These are phyloP conservation scores for Paratilapia polleni DNA, from an alignment of 2,113 vertebrate genomes.

Conservation along the genomic window DNA sequence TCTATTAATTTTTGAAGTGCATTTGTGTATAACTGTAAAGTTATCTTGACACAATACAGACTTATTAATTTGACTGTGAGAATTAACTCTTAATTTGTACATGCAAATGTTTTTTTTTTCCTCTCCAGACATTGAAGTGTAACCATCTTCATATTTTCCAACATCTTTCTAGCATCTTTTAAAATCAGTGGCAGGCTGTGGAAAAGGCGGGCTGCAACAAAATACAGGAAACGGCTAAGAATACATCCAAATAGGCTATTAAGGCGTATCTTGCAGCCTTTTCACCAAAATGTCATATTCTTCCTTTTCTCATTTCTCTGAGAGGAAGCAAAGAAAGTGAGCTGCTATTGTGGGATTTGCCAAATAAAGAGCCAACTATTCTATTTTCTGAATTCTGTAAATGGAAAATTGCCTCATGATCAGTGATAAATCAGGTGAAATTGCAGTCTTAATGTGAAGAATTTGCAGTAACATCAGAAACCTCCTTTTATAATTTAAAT, in stretches of 20 bases:
- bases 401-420: neutral
- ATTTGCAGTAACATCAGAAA: neutral
- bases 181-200: slow-evolving; percentile 14
- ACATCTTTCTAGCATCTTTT: neutral
- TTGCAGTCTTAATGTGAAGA: neutral
- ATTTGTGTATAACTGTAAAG: neutral
- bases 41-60: neutral
- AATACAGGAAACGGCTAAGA: slow-evolving; percentile 56
- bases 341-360: neutral
- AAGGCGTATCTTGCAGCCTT: slow-evolving; percentile 3
- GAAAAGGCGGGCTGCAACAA: neutral
- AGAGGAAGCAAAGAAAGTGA: slow-evolving; percentile 16
- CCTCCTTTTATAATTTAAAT: neutral
- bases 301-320: slow-evolving; percentile 42
- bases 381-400: neutral
- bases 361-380: slow-evolving; percentile 2
- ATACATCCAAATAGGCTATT: slow-evolving; percentile 44
- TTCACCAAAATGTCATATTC: slow-evolving; percentile 24
- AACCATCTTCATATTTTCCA: neutral
- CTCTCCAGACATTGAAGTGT: neutral
- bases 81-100: neutral
- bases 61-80: neutral
- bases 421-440: neutral
- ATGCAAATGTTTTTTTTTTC: neutral
- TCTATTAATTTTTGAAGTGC: neutral